Evolutionary conservation across 2,113 vertebrate genomes (phyloP).

Genomic region (Nanorana parkeri): DNA sequence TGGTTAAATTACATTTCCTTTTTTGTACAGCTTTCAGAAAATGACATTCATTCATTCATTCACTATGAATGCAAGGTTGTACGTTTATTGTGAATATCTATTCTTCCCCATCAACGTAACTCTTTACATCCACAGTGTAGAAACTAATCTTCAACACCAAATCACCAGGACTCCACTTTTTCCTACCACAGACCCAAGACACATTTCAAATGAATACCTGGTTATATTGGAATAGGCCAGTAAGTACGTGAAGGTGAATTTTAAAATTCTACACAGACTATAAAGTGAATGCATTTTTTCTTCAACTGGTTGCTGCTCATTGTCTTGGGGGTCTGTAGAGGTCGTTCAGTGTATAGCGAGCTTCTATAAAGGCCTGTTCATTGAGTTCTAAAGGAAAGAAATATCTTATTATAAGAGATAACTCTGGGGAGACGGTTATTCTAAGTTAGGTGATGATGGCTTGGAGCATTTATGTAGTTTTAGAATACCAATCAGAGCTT

Average conservation of each 20-base stretch:
- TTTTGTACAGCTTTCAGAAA: too few species aligned
- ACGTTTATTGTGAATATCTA: too few species aligned
- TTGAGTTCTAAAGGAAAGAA: slow-evolving; percentile 34
- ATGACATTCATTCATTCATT: too few species aligned
- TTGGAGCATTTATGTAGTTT: slow-evolving; percentile 49
- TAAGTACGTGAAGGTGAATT: not conserved
- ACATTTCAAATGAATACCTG: too few species aligned
- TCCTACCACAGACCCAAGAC: too few species aligned
- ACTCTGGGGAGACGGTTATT: slow-evolving; percentile 53
- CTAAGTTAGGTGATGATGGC: slow-evolving; percentile 52
- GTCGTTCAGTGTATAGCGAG: slow-evolving; percentile 13
- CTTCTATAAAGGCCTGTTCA: slow-evolving; percentile 44
- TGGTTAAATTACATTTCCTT: too few species aligned
- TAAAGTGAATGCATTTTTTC: slow-evolving; percentile 8
- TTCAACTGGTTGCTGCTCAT: slow-evolving; percentile 14
- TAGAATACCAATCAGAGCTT: slow-evolving; percentile 54
- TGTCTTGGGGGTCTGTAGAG: slow-evolving; percentile 39
- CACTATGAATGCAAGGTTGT: too few species aligned
- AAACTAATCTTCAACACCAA: too few species aligned
- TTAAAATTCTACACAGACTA: not conserved
- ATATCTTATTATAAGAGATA: slow-evolving; percentile 50
- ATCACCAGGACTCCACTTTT: too few species aligned
- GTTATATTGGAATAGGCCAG: not conserved
- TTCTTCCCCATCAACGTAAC: too few species aligned
- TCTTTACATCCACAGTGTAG: too few species aligned